phyloP scores from a whole-genome alignment of 2,113 vertebrate genomes.

The Podarcis raffonei region DNA sequence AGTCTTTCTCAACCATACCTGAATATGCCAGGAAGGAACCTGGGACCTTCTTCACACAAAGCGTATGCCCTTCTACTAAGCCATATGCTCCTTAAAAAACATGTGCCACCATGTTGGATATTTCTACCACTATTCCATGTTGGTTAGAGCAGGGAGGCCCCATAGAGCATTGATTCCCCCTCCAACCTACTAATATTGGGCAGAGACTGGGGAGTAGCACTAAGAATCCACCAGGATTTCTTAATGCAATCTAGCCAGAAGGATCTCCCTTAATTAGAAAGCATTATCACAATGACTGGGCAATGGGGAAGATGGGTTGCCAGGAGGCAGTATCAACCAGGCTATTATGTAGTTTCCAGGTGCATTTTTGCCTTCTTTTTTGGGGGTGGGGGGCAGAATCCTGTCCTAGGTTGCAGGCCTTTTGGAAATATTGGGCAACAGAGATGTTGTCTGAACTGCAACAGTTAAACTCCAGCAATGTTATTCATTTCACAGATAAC shows the following conservation, averaged over 20 bases:
- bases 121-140: not conserved
- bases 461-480: constrained; percentile 27
- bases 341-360: not conserved
- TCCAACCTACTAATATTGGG: not conserved
- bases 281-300: not conserved
- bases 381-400: not conserved
- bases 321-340: not conserved
- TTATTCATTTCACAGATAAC: not conserved
- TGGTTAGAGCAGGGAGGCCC: not conserved
- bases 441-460: not conserved
- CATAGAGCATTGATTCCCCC: not conserved
- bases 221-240: not conserved
- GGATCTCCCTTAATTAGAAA: not conserved
- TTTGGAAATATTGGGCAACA: not conserved
- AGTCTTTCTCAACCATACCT: not conserved
- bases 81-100: not conserved
- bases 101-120: not conserved
- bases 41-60: not conserved
- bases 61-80: not conserved
- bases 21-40: not conserved
- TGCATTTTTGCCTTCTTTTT: not conserved
- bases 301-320: not conserved
- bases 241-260: not conserved
- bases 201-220: not conserved
- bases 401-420: not conserved